Evolutionary conservation across 2,113 vertebrate genomes (phyloP), one percentile per base, ranked within the genome.

Genomic region (Carassius auratus): DNA sequence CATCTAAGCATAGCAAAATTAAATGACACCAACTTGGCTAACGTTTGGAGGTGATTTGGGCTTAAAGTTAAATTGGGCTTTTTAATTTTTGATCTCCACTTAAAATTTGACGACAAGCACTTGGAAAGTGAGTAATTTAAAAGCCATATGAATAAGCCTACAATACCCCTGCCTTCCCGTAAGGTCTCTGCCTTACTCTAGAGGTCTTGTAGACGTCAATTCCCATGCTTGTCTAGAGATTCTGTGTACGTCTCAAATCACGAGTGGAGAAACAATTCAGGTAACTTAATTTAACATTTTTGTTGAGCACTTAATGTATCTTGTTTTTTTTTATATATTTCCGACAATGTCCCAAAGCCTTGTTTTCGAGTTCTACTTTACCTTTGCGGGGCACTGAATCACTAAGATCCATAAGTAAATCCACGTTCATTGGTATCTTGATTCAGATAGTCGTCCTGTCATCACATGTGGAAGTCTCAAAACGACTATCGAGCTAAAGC

Each of bases 241-340:
- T 50, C 59, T 36, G 26, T n/a, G 19, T 26, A 45, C 3, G 10
- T 61, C 23, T 50, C 80, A 52, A 66, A 55, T 82, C 64, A 33
- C 10, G 6, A 74, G 81, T 79, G 62, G 68, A 71, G 33, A 26
- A 55, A 17, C 30, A 52, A 42, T 33, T 50, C 57, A 76, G 57
- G 42, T 64, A 61, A 62, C 42, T 81, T 13, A 48, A 62, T 73
- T 75, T 45, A 12, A 52, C 15, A 15, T 23, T 85, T 64, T 84
- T 84, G 42, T 64, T 86, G 89, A 92, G 92, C 92, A 91, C 92
- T 83, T 88, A 85, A 55, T 57, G 82, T 36, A 77, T 50, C 68
- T 90, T 85, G 75, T 61, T 50, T 23, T 42, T 42, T 48, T 38
- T 1, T 36, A 26, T 42, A 21, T 23, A 14, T 80, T 66, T 38